These are phyloP conservation scores for Hozukius guyotensis DNA, from an alignment of 2,797 vertebrate genomes.

Conservation along the genomic window DNA sequence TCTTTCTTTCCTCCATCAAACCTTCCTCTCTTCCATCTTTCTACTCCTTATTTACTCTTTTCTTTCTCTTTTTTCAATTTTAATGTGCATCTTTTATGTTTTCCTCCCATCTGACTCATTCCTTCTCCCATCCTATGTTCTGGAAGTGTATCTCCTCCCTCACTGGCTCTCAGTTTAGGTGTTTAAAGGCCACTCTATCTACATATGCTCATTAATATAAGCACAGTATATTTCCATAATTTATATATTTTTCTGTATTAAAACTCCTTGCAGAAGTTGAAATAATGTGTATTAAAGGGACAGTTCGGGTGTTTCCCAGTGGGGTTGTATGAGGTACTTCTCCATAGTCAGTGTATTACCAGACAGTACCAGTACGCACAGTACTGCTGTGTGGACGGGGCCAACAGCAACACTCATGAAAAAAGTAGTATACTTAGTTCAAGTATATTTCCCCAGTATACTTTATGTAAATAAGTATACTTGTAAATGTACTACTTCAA, in stretches of 20 bases:
- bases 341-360: too few species aligned
- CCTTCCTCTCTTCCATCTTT: background rate
- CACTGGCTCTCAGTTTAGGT: background rate
- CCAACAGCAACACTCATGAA: too few species aligned
- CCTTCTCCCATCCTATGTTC: background rate
- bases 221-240: background rate
- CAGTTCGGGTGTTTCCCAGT: too few species aligned
- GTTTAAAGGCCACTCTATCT: background rate
- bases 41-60: background rate
- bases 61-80: too few species aligned
- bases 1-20: background rate
- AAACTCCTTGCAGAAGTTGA: background rate
- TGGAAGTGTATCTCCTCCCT: background rate
- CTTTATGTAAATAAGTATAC: too few species aligned
- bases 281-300: background rate
- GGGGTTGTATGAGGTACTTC: too few species aligned
- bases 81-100: background rate
- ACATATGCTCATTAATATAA: background rate
- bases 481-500: too few species aligned
- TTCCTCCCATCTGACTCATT: too few species aligned
- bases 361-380: too few species aligned
- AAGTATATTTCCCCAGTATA: too few species aligned
- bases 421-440: too few species aligned
- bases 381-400: too few species aligned
- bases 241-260: background rate